phyloP scores from a whole-genome alignment of 2,797 vertebrate species.

The Decapterus maruadsi region DNA sequence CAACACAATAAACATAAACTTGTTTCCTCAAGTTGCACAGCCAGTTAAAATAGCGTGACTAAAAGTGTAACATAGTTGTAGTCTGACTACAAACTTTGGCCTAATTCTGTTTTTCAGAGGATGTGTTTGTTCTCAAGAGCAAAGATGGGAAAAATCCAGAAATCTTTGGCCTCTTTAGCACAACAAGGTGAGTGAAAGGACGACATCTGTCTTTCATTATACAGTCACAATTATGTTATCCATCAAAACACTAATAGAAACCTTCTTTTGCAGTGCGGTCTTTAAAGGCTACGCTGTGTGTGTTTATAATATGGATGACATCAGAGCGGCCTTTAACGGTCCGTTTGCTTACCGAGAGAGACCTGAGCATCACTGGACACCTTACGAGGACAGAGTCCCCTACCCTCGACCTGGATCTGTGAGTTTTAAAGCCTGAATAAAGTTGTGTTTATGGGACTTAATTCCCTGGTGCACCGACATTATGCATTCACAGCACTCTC shows the following conservation, averaged over 20 bases:
- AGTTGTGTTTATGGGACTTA: conserved; percentile 28
- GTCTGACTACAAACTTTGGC: neutral
- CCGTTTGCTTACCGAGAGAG: conserved; percentile 94
- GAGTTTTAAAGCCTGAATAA: conserved; percentile 73
- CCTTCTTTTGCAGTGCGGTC: conserved; percentile 78
- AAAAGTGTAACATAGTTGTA: neutral
- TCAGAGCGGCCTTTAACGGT: conserved; percentile 95
- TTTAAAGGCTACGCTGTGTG: conserved; percentile 97
- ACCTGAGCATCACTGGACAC: conserved; percentile 95
- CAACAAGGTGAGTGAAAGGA: conserved; percentile 89
- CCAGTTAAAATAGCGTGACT: neutral
- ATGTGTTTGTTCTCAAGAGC: conserved; percentile 92
- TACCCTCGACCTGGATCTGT: conserved; percentile 97
- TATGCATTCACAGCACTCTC: conserved; percentile 47
- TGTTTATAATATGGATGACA: conserved; percentile 95
- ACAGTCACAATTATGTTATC: neutral
- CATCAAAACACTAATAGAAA: conserved; percentile 6
- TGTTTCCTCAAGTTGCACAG: neutral
- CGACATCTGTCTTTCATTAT: neutral
- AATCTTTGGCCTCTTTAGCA: conserved; percentile 97
- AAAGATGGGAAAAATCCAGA: conserved; percentile 95
- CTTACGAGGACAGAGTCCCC: conserved; percentile 94
- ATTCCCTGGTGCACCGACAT: conserved; percentile 19
- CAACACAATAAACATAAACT: neutral
- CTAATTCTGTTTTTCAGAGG: conserved; percentile 85